Evolutionary conservation across 2,888 invertebrate species (phyloP), one percentile per base, ranked within the genome.

Genomic region (Dioctria rufipes): DNA sequence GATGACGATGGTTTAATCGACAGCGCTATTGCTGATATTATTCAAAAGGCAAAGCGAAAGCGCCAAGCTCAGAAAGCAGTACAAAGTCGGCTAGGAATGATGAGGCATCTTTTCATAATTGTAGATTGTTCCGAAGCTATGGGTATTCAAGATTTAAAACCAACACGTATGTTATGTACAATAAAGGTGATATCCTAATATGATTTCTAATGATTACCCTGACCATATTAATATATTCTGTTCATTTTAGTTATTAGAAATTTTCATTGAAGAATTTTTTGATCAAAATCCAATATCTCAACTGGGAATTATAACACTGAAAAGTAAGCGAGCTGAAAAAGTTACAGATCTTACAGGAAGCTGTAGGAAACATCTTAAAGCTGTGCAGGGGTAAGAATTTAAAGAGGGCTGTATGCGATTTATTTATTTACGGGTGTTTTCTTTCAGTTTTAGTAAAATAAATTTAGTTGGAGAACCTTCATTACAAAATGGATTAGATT

Each of bases 211-310:
- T 58, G 11, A 5, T 13, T 58, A 25, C 25, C 25, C 25, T 25
- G 25, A 25, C 25, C 25, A 67, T 67, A n/a, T 9, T 11, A 43
- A 5, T 9, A 5, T 39, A 39, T 63, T 63, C 40, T 5, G 3
- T 42, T 3, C n/a, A 46, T n/a, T 43, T 6, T 88, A 97, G 96
- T 90, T 98, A 11, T 88, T 99, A 82, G 96, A 98, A 89, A 93
- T 94, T 83, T 99, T 99, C 88, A 93, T 99, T 81, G 96, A 98
- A 85, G 98, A 98, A 88, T 99, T 96, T 88, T 98, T 99, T 89
- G 98, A 99, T 89, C 98, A 98, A 89, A 99, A 99, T 90, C 99
- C 99, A 8, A 95, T 99, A 78, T 98, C 98, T 87, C 99, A 99
- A 89, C 90, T 99, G 83, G 99, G 99, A 40, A 90, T 99, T 54